Evolutionary conservation across 1,140 invertebrate species (phyloP), one percentile per base, ranked within the genome.

Genomic region (Acromyrmex echinatior): DNA sequence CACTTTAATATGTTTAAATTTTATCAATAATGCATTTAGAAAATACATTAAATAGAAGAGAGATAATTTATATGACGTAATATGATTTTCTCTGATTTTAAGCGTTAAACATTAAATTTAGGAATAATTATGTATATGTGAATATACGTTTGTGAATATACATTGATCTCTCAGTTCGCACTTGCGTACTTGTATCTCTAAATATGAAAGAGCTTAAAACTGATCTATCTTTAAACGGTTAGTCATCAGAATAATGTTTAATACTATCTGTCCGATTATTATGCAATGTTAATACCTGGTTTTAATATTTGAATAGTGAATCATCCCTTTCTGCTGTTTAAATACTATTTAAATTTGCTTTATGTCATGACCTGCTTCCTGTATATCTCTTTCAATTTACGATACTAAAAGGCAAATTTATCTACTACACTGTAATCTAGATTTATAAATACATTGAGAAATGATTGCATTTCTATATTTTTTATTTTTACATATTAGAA

Each of bases 141-240:
- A 79, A n/a, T 1, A 21, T 21, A 21, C 21, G 21, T 21, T 21
- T 21, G 21, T 21, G 21, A 21, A 21, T 21, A 21, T 21, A 21
- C 6, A 80, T 80, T 65, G 63, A 80, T 80, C n/a, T 2, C 7
- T 68, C 49, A 58, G n/a, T 58, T 21, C n/a, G 7, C 56, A 58
- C 9, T 58, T 58, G 35, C 6, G 62, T 25, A 21, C 6, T 18
- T 35, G 12, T 2, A 70, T 70, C 7, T 39, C 9, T 16, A 4
- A 81, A 68, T 53, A 80, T 49, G 3, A 49, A 51, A 66, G 21
- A 68, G 49, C 63, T 81, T 70, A 39, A 68, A 68, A 39, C 12
- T 70, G 14, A 70, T 39, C n/a, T 25, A 68, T 35, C 53, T 66
- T 56, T 56, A 56, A 81, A 25, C 16, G 12, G 18, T 53, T 31